Evolutionary conservation across 1,140 invertebrate species (phyloP), one percentile per base, ranked within the genome.

Genomic region (Ruditapes philippinarum): DNA sequence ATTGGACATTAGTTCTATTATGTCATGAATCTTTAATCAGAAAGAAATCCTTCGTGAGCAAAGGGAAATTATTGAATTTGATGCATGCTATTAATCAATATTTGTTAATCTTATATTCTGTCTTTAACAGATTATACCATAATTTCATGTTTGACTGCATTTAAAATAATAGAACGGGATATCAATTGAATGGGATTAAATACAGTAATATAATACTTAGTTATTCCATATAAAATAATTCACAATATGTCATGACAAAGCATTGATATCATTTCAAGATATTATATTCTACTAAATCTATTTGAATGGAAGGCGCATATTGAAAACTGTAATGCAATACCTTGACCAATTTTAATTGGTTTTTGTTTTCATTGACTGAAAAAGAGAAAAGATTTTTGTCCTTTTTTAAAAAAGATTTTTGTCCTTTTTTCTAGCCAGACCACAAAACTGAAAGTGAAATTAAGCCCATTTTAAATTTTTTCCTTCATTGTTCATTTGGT

Each of bases 151-250:
- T 12, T n/a, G 33, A n/a, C 0, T 70, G 22, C 22, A 40, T 70
- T 70, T 70, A 33, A 70, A 70, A 36, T 31, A 70, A 70, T 19
- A 4, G 33, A 38, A 28, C 7, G n/a, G 14, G 22, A 3, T 11
- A 28, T 28, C 25, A 7, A 62, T 25, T 28, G 14, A 36, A 70
- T 70, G 38, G 33, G 38, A 70, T 70, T 38, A 70, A 70, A 70
- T 38, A 5, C 36, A 70, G 65, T 14, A 36, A 38, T 70, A 70
- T 38, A 19, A 70, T 70, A 62, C 65, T 22, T 70, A n/a, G 9
- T 17, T 28, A 70, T 38, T 36, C 28, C 65, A 70, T 70, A 25
- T 70, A 70, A 40, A 70, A 70, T 70, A 70, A 70, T 38, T 70
- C 65, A 38, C 65, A 70, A 70, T 70, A 11, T 38, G 17, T 70